Conservation (phyloP, 2,113 vertebrate genomes). For the Corythornis vintsioides region DNA sequence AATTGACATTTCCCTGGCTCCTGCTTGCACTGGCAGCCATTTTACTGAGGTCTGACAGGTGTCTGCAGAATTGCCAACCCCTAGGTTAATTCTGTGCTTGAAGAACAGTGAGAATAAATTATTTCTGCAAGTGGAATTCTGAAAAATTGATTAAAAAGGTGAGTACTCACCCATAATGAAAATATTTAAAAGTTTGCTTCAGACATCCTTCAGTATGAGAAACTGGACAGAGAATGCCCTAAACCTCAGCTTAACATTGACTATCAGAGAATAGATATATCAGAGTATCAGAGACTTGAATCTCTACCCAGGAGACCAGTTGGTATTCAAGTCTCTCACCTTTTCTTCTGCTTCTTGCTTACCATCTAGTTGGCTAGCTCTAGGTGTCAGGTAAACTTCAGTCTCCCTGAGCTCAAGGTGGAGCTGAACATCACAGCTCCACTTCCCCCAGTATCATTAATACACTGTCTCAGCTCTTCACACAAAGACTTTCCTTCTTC, state of each 20-base stretch:
- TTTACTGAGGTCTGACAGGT: slow-evolving; percentile 5
- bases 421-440: neutral
- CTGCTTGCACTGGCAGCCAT: neutral
- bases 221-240: neutral
- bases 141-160: slow-evolving; percentile 35
- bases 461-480: neutral
- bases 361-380: neutral
- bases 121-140: neutral
- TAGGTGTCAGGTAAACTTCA: neutral
- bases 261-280: too few species aligned
- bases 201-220: neutral
- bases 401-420: neutral
- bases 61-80: neutral
- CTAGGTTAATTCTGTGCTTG: neutral
- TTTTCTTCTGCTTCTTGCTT: neutral
- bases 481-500: neutral
- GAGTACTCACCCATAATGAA: neutral
- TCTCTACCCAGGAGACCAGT: neutral
- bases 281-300: neutral
- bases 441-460: neutral
- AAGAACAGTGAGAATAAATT: slow-evolving; percentile 2
- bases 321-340: neutral
- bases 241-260: neutral
- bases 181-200: neutral
- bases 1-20: neutral